Base-by-base conservation (phyloP, 2,888 invertebrate genomes). In the Philaethria dido region DNA sequence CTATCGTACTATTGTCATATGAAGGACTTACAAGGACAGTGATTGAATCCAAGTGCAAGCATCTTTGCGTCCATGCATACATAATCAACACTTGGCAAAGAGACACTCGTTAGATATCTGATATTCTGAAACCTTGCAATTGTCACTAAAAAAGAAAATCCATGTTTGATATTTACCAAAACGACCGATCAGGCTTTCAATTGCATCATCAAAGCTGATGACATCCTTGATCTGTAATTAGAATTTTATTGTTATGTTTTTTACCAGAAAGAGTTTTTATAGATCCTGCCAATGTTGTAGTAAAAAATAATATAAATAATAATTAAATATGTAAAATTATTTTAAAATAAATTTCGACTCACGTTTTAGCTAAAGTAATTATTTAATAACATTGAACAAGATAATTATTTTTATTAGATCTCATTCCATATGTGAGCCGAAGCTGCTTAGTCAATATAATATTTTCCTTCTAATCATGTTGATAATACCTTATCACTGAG, bases 111-210 rank as follows among this genome's bases (percentile, higher is more conserved):
- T 94, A 16, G 87, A 84, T 47, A 94, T 84, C 74, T 94, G 93
- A 80, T 93, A 93, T 44, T 94, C 94, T 94, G 94, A 68, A 93
- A 86, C 62, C 94, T 92, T 2, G 93, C 93, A 36, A 94, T 71
- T 0, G 87, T 84, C 4, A 94, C 77, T 52, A n/a, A 94, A 77
- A 45, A 94, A 73, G 22, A 92, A 84, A 52, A 94, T 89, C 78
- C 93, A 88, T 22, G 89, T 83, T 76, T 94, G 94, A 82, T 94
- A 94, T 70, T 83, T 89, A 45, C 94, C 94, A 76, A 94, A 92
- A 6, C 84, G 80, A 3, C 94, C 94, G 74, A 94, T 93, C 0
- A 93, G 84, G 64, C 85, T 80, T 79, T 93, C 91, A 52, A 92
- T 76, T 2, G 78, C 75, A 63, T 91, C 92, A 64, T 75, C 76